Evolutionary conservation across 2,888 invertebrate species (phyloP), one percentile per base, ranked within the genome.

Genomic region (Cephus pygmeus): DNA sequence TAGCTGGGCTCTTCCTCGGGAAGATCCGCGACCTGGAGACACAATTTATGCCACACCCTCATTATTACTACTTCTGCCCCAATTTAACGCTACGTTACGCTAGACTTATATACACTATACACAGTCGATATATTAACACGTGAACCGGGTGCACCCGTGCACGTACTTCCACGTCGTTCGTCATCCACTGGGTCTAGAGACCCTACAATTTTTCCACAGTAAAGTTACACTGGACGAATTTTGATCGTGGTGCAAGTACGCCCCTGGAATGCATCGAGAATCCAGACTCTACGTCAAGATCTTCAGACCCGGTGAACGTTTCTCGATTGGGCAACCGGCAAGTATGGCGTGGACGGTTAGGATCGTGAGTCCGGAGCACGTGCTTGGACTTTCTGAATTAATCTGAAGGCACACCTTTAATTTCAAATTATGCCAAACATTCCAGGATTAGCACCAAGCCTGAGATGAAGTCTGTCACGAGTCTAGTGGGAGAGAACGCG

Each of bases 1-100:
- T 84, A 86, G 85, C 84, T 81, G 82, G 56, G 23, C 56, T 56
- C 56, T 56, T 80, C 81, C 84, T 78, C 82, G 81, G 83, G 82
- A 78, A 79, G 82, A 76, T 79, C 81, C 77, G 71, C 80, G 83
- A 84, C 78, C 88, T 85, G 81, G 69, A 77, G 79, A 71, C 71
- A 71, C 56, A 56, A 56, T 56, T 56, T 6, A 56, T 56, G 23
- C 56, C 56, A 56, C 56, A 56, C 56, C 56, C 23, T 56, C 56
- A 9, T 56, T 56, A 56, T 56, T 56, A 56, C 23, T 23, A 9
- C 56, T 56, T 23, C 23, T 56, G 2, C 23, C 23, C 23, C 56
- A 56, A 56, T 56, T 56, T 56, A 56, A 56, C 56, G 56, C 56
- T 56, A 56, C 56, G 56, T 23, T 23, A 56, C 56, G 56, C 56